Conservation (phyloP, 2,797 vertebrate species). For the Enteromius paludinosus region DNA sequence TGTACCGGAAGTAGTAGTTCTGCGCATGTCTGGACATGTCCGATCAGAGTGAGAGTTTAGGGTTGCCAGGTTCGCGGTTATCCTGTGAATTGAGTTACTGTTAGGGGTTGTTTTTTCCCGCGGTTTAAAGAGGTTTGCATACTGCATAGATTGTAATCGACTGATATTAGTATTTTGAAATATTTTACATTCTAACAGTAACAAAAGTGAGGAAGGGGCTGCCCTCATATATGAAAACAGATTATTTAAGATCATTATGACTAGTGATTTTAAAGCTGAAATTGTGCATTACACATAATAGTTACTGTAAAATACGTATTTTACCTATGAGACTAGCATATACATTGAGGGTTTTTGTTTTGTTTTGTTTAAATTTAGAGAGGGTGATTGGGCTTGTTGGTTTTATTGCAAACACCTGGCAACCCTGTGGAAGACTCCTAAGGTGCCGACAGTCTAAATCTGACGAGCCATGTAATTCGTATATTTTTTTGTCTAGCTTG, state of each 20-base stretch:
- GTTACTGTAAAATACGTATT: neutral
- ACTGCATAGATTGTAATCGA: neutral
- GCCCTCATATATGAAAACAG: neutral
- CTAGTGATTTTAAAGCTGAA: neutral
- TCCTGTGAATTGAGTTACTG: too few relatives aligned
- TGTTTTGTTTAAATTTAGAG: neutral
- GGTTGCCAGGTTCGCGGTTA: too few relatives aligned
- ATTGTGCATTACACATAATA: neutral
- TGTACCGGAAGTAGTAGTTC: neutral
- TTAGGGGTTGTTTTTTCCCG: neutral
- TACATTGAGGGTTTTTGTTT: neutral
- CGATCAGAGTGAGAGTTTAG: neutral
- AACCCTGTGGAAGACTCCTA: neutral
- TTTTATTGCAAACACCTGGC: neutral
- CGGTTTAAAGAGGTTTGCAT: neutral
- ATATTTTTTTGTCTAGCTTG: neutral
- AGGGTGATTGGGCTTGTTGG: neutral
- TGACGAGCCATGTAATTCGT: neutral
- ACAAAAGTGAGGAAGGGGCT: neutral
- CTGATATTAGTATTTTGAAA: neutral
- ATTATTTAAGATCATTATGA: neutral
- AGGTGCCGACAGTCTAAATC: neutral
- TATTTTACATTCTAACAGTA: neutral
- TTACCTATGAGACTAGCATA: neutral
- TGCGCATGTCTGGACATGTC: constrained; percentile 38